Conservation (phyloP, 1,140 invertebrate species). For the Ridgeia piscesae region DNA sequence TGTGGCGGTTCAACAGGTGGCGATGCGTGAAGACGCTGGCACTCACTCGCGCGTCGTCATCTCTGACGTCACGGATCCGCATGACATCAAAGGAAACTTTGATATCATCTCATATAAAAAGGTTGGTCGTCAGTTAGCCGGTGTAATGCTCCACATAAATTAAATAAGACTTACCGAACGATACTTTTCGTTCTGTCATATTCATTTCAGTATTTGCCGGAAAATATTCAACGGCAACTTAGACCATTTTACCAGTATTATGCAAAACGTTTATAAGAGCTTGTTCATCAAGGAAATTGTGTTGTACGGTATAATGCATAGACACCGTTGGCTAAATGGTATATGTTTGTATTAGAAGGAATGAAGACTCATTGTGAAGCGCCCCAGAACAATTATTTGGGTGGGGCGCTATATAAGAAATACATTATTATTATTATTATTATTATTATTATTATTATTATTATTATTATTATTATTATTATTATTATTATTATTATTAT, state of each 20-base stretch:
- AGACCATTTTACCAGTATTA: no score
- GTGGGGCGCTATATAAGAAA: no score
- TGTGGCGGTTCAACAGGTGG: constrained; percentile 41
- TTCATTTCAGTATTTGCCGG: neutral
- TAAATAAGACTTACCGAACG: neutral
- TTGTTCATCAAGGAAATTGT: neutral
- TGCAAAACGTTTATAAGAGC: no score
- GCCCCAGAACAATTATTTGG: no score
- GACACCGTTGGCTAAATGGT: neutral
- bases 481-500: no score
- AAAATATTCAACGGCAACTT: no score
- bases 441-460: no score
- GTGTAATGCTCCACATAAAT: neutral
- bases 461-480: no score
- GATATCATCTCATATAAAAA: constrained; percentile 91
- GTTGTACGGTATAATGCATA: neutral
- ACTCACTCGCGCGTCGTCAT: constrained; percentile 84
- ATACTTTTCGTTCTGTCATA: neutral
- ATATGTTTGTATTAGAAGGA: no score
- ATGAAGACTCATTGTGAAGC: no score
- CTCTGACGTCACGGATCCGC: constrained; percentile 78
- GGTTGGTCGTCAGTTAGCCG: constrained; percentile 58
- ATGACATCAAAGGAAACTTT: constrained; percentile 90
- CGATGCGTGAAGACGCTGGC: constrained; percentile 43
- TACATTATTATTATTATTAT: no score